Evolutionary conservation across 2,113 vertebrate species (phyloP), one percentile per base, ranked within the genome.

Genomic region (Ciconia maguari): DNA sequence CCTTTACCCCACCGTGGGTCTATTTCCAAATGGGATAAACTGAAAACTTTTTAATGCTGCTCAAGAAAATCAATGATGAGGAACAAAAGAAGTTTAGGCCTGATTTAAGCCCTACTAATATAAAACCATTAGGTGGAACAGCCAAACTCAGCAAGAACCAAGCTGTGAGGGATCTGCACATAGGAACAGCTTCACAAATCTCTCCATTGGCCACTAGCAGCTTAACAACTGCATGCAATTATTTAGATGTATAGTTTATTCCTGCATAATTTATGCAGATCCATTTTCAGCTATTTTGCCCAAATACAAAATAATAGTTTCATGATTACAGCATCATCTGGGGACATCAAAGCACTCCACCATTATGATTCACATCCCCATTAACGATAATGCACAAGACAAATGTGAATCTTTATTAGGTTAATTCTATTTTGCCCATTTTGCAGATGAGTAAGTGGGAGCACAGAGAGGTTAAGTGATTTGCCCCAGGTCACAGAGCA

Each of bases 201-300:
- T 87, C 92, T 96, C 80, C 57, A 70, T 12, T 77, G 86, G 86
- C 79, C 90, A 75, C 90, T 69, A 87, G 86, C 69, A 91, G 89
- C 78, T 92, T 97, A 96, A 97, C 93, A 91, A 96, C 77, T 87
- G 83, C 83, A 87, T 72, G 66, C 74, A 95, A 94, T 94, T 96
- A 93, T 94, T 95, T 80, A 91, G 94, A 92, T 91, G 77, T 72
- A 96, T 91, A 94, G 93, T 94, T 93, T 96, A 87, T 87, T 94
- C 83, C 81, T 95, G 89, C 91, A 96, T 95, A 96, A 95, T 94
- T 94, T 97, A 97, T 95, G 95, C 95, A 97, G 95, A 89, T 95
- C 61, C 57, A 79, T 91, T 96, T 97, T 96, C 89, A 87, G 80
- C 51, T 95, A 18, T 94, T 94, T 97, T 96, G 93, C 89, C 87